A percentile compares a stretch with the other conserved stretches of the same genome.
Evolutionary conservation across 2,113 vertebrate species (phyloP).

Genomic region (Herpetotheres cachinnans): DNA sequence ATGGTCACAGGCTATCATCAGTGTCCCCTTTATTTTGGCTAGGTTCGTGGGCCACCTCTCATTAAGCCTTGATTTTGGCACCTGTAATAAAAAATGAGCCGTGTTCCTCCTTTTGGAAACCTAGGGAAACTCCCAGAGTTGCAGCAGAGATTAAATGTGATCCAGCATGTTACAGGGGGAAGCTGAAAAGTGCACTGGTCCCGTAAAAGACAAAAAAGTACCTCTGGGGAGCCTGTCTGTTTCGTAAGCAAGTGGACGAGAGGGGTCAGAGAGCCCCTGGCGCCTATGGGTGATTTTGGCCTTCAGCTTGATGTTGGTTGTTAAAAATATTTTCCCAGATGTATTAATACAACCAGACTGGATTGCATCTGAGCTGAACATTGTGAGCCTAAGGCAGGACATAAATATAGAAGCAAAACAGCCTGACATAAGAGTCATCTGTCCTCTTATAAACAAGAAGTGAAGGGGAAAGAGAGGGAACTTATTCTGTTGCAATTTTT

Average conservation of each 20-base stretch:
- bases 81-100: not conserved
- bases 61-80: not conserved
- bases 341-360: slow-evolving; percentile 60
- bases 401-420: slow-evolving; percentile 71
- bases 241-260: not conserved
- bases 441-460: slow-evolving; percentile 38
- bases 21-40: not conserved
- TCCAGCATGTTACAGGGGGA: not conserved
- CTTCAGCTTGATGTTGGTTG: slow-evolving; percentile 55
- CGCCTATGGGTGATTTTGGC: not conserved
- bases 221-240: not conserved
- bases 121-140: not conserved
- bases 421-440: slow-evolving; percentile 62
- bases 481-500: not conserved
- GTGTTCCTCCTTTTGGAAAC: not conserved
- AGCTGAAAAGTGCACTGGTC: not conserved
- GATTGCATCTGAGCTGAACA: slow-evolving; percentile 64
- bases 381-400: slow-evolving; percentile 65
- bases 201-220: not conserved
- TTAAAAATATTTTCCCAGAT: slow-evolving; percentile 62
- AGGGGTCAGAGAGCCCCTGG: not conserved
- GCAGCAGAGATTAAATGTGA: not conserved
- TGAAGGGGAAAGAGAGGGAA: slow-evolving; percentile 1
- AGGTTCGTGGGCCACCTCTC: not conserved
- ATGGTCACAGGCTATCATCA: not conserved